A percentile compares a stretch with the other conserved stretches of the same genome.
Evolutionary conservation across 2,113 vertebrate genomes (phyloP).

Genomic region (Erythrolamprus reginae): DNA sequence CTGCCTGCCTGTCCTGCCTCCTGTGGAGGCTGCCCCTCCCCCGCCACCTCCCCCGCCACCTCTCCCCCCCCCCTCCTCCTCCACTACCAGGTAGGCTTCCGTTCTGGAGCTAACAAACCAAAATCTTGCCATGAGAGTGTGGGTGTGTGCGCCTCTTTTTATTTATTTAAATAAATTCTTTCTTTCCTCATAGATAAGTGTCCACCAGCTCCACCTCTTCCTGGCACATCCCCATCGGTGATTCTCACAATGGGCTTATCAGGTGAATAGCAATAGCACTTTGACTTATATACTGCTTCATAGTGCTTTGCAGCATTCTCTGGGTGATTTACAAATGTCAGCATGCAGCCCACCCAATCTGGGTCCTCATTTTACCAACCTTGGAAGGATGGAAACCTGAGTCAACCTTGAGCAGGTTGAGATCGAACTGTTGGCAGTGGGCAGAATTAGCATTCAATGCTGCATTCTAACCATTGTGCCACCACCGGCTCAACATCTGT

Average conservation of each 20-base stretch:
- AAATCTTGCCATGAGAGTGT: not conserved
- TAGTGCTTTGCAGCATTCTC: not conserved
- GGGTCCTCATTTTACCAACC: not conserved
- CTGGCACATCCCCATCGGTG: conserved; percentile 83
- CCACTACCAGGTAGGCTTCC: conserved; percentile 66
- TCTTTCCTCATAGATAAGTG: conserved; percentile 66
- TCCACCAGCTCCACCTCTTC: conserved; percentile 79
- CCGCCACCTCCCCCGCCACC: conserved; percentile 81
- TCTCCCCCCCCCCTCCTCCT: conserved; percentile 69
- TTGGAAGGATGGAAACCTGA: not conserved
- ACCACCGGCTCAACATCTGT: not conserved
- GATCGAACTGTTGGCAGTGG: not conserved
- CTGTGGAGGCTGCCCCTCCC: conserved; percentile 68
- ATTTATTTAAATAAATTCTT: not conserved
- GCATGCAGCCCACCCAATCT: not conserved
- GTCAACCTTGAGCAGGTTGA: not conserved
- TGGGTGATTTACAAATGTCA: too few species aligned
- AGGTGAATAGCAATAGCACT: conserved; percentile 65
- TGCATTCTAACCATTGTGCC: not conserved
- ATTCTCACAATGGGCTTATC: conserved; percentile 87
- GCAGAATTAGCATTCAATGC: not conserved
- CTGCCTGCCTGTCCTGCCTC: conserved; percentile 33
- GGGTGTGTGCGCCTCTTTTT: not conserved
- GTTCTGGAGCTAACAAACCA: not conserved
- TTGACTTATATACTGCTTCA: not conserved